A percentile compares a stretch with the other conserved stretches of the same genome.
phyloP scores from a whole-genome alignment of 2,888 invertebrate genomes.

The Amblyjoppa fuscipennis region DNA sequence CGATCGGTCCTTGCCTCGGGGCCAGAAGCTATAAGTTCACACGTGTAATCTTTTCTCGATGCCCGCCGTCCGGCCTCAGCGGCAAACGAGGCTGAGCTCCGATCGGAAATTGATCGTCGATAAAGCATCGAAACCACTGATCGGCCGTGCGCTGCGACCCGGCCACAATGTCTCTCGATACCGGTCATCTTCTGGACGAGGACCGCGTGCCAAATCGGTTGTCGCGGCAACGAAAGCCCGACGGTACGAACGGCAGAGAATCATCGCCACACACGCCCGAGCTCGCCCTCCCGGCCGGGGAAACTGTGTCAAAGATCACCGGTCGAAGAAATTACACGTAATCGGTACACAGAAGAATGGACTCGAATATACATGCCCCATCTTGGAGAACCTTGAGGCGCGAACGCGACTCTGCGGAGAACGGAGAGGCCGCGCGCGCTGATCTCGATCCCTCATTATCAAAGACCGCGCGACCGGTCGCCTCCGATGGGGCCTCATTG shows the following conservation, averaged over 20 bases:
- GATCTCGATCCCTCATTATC: conserved; percentile 69
- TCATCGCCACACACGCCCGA: neutral
- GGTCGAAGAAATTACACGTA: conserved; percentile 55
- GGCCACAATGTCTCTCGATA: neutral
- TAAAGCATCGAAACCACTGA: neutral
- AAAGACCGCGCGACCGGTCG: conserved; percentile 58
- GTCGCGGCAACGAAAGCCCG: conserved; percentile 48
- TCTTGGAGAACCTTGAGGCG: conserved; percentile 50
- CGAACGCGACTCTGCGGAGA: conserved; percentile 54
- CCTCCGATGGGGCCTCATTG: conserved; percentile 59
- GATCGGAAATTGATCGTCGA: conserved; percentile 5
- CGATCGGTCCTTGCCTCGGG: conserved; percentile 56
- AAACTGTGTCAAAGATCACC: conserved; percentile 61
- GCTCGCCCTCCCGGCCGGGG: neutral
- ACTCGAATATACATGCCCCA: conserved; percentile 36
- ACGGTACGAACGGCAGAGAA: conserved; percentile 25
- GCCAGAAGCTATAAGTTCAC: conserved; percentile 65
- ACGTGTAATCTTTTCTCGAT: conserved; percentile 62
- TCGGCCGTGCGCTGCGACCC: neutral
- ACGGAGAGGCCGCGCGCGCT: conserved; percentile 43
- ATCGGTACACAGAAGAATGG: conserved; percentile 56
- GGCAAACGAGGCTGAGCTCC: neutral
- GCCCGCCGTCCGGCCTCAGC: conserved; percentile 23
- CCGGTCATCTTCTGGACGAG: neutral
- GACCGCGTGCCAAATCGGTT: neutral